Evolutionary conservation across 2,113 vertebrate genomes (phyloP).

Genomic region (Esox niger): DNA sequence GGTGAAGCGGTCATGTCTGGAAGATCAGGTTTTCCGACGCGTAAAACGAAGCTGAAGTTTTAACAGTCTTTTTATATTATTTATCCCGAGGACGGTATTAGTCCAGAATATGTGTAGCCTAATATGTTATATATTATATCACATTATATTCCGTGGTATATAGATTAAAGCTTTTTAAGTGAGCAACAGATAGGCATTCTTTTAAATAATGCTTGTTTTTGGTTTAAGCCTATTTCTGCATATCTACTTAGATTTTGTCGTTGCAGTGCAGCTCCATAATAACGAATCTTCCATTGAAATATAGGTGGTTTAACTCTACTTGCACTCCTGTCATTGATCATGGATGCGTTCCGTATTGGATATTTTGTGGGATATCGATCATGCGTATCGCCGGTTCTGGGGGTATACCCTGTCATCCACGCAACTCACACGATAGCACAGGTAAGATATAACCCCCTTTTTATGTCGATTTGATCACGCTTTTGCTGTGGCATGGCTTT

Average conservation of each 20-base stretch:
- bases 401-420: slow-evolving; percentile 87
- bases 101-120: not conserved
- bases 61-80: no score
- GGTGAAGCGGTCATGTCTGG: slow-evolving; percentile 68
- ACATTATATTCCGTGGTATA: not conserved
- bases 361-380: slow-evolving; percentile 87
- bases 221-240: not conserved
- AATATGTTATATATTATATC: not conserved
- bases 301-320: slow-evolving; percentile 86
- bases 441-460: slow-evolving; percentile 69
- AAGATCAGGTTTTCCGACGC: not conserved
- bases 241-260: no score
- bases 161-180: not conserved
- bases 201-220: not conserved
- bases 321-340: slow-evolving; percentile 86
- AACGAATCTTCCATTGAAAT: slow-evolving; percentile 14
- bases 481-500: slow-evolving; percentile 31
- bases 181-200: not conserved
- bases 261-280: not conserved
- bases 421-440: slow-evolving; percentile 87
- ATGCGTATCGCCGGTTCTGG: slow-evolving; percentile 84
- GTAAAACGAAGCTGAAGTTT: not conserved
- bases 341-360: slow-evolving; percentile 91
- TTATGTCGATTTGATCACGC: slow-evolving; percentile 48
- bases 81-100: not conserved